A percentile compares a stretch with the other conserved stretches of the same genome.
These are phyloP conservation scores for Chrysocyon brachyurus DNA, from an alignment of 2,797 vertebrate genomes.

Conservation along the genomic window DNA sequence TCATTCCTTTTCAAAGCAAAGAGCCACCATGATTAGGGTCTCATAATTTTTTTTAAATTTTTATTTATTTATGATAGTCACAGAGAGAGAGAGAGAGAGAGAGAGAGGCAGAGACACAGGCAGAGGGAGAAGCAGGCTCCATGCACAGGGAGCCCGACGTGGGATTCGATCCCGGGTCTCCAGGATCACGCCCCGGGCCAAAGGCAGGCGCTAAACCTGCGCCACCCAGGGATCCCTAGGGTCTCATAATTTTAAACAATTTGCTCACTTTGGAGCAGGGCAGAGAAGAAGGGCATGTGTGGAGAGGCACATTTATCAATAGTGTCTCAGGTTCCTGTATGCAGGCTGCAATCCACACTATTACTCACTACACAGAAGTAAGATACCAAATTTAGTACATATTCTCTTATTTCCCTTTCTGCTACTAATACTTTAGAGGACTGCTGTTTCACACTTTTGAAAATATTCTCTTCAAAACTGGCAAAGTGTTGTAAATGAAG, in stretches of 20 bases:
- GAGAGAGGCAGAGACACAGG: too few relatives aligned
- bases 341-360: background rate
- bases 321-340: background rate
- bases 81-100: too few relatives aligned
- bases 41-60: background rate
- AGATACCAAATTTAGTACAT: background rate
- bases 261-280: background rate
- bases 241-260: background rate
- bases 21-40: background rate
- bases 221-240: too few relatives aligned
- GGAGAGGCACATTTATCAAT: background rate
- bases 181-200: too few relatives aligned
- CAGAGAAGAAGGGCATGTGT: background rate
- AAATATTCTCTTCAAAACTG: slow-evolving; percentile 63
- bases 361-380: background rate
- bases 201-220: too few relatives aligned
- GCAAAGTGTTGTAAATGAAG: background rate
- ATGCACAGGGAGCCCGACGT: too few relatives aligned
- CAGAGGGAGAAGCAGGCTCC: too few relatives aligned
- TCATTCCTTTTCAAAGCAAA: background rate
- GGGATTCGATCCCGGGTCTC: too few relatives aligned
- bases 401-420: background rate
- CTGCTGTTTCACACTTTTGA: background rate
- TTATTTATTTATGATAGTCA: too few relatives aligned
- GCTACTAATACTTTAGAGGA: background rate